These are phyloP conservation scores for Cirrhinus mrigala DNA, from an alignment of 2,797 vertebrate genomes.

Conservation along the genomic window DNA sequence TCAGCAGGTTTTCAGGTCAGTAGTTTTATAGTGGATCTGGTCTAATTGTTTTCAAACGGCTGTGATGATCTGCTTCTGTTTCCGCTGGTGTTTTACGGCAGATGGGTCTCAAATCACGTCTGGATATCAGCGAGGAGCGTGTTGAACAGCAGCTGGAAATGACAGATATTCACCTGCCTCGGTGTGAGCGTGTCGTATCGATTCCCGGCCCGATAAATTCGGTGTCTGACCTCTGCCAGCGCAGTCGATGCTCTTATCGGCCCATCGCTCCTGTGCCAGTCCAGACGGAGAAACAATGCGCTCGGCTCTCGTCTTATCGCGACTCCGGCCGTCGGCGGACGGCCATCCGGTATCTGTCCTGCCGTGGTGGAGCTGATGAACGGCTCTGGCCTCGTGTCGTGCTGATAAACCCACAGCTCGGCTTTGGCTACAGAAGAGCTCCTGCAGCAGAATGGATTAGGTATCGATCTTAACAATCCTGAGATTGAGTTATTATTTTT, in stretches of 20 bases:
- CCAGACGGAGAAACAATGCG: slow-evolving; percentile 82
- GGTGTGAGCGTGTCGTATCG: slow-evolving; percentile 74
- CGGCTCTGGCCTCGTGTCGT: slow-evolving; percentile 78
- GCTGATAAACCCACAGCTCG: slow-evolving; percentile 84
- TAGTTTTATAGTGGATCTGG: slow-evolving; percentile 64
- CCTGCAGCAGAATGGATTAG: slow-evolving; percentile 75
- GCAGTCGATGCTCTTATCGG: slow-evolving; percentile 78
- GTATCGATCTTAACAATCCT: slow-evolving; percentile 76
- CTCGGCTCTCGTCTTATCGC: slow-evolving; percentile 77
- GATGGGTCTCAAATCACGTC: slow-evolving; percentile 74
- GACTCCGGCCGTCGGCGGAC: slow-evolving; percentile 76
- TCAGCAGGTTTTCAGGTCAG: slow-evolving; percentile 71
- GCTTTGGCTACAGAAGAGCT: slow-evolving; percentile 67
- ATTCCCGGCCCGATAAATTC: slow-evolving; percentile 84
- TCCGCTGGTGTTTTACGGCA: slow-evolving; percentile 71
- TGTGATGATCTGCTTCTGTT: slow-evolving; percentile 70
- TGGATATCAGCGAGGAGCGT: slow-evolving; percentile 79
- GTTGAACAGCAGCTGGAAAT: slow-evolving; percentile 76
- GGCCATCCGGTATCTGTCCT: slow-evolving; percentile 81
- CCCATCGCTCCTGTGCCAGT: slow-evolving; percentile 79
- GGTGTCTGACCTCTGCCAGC: slow-evolving; percentile 62
- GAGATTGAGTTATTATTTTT: slow-evolving; percentile 74
- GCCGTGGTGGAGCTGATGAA: slow-evolving; percentile 75
- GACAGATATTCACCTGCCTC: slow-evolving; percentile 76
- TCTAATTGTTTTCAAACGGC: slow-evolving; percentile 74